phyloP scores from a whole-genome alignment of 1,140 invertebrate genomes.

The Heterodera schachtii region DNA sequence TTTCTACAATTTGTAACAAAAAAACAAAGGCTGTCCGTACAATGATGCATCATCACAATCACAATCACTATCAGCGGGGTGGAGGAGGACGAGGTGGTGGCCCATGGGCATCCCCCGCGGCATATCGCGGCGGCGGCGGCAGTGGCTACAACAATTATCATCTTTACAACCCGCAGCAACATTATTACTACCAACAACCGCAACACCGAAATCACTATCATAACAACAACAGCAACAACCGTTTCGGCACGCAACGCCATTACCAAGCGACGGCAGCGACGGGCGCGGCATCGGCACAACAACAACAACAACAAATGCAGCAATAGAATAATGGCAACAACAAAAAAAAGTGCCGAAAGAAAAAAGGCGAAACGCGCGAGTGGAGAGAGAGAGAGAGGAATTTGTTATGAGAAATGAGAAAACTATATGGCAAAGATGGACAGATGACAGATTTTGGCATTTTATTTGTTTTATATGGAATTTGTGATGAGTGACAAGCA shows the following conservation, averaged over 20 bases:
- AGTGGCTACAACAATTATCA: neutral
- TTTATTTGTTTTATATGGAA: too few relatives aligned
- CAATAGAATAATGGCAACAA: neutral
- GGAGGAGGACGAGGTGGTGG: neutral
- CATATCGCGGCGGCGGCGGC: neutral
- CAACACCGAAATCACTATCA: neutral
- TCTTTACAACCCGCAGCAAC: neutral
- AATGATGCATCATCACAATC: neutral
- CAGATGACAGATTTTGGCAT: too few relatives aligned
- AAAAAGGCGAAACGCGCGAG: neutral
- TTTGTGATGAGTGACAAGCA: too few relatives aligned
- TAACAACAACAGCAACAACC: neutral
- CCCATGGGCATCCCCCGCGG: neutral
- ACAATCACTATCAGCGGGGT: neutral
- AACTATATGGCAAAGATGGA: too few relatives aligned
- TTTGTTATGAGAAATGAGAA: too few relatives aligned
- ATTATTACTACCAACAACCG: neutral
- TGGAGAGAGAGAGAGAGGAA: neutral
- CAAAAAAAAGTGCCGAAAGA: neutral
- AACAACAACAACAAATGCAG: too few relatives aligned
- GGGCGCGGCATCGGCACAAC: too few relatives aligned
- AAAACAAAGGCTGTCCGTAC: neutral
- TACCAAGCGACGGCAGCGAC: neutral
- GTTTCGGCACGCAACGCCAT: neutral
- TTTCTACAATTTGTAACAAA: too few relatives aligned